A percentile compares a stretch with the other conserved stretches of the same genome.
Conservation (phyloP, 2,888 invertebrate genomes). For the Idaea aversata region DNA sequence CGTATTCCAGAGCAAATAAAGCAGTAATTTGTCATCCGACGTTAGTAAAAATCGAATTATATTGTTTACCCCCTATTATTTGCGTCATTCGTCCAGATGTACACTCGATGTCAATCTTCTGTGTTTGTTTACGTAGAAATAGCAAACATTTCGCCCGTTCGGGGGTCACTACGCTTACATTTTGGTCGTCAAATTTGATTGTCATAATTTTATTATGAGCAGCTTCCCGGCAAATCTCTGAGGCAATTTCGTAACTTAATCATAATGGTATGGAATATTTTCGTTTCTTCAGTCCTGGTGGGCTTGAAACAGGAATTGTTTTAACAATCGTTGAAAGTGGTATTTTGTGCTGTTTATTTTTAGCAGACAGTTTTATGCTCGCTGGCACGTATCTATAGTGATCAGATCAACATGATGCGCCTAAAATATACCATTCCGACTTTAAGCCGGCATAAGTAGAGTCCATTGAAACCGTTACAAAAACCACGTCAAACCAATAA, state of each 20-base stretch:
- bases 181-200: constrained; percentile 68
- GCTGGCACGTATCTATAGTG: neutral
- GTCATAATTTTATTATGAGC: constrained; percentile 62
- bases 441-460: constrained; percentile 14
- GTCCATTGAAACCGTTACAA: constrained; percentile 38
- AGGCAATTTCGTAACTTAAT: constrained; percentile 43
- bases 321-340: neutral
- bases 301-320: neutral
- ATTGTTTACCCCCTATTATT: constrained; percentile 77
- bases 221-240: constrained; percentile 41
- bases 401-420: neutral
- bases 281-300: constrained; percentile 8
- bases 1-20: constrained; percentile 13
- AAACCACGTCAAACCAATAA: constrained; percentile 75
- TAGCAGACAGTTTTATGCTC: neutral
- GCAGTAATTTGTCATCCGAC: constrained; percentile 64
- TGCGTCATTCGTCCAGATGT: constrained; percentile 77
- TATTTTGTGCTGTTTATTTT: neutral
- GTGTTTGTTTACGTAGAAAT: constrained; percentile 76
- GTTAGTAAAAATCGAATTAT: constrained; percentile 73
- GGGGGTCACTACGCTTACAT: constrained; percentile 67
- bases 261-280: constrained; percentile 29
- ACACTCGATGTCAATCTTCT: constrained; percentile 75
- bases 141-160: constrained; percentile 63
- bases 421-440: neutral